A percentile compares a stretch with the other conserved stretches of the same genome.
Evolutionary conservation across 2,888 invertebrate genomes (phyloP).

Genomic region (Eilema griseolum): DNA sequence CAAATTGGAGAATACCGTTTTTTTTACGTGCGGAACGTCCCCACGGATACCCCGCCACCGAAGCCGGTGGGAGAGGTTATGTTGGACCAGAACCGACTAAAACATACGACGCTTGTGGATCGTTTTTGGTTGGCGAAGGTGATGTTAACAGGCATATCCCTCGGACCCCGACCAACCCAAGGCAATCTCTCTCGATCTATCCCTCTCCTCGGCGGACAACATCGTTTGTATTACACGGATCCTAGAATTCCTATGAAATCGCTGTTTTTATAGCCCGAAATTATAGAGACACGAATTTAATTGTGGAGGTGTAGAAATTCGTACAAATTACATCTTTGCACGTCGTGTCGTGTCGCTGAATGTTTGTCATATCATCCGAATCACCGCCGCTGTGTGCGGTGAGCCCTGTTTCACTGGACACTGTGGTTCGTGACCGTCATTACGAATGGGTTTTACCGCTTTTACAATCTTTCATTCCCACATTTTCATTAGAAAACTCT

Average conservation of each 20-base stretch:
- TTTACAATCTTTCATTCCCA: neutral
- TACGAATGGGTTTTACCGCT: slow-evolving; percentile 6
- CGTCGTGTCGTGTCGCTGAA: slow-evolving; percentile 12
- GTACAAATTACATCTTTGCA: slow-evolving; percentile 38
- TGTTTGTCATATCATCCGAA: slow-evolving; percentile 39
- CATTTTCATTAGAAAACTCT: neutral
- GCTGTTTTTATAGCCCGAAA: slow-evolving; percentile 26
- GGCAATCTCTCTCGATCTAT: no score
- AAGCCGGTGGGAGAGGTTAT: no score
- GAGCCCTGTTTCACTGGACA: slow-evolving; percentile 18
- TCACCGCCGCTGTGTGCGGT: slow-evolving; percentile 16
- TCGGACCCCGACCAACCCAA: no score
- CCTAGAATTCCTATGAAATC: neutral
- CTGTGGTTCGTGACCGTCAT: slow-evolving; percentile 17
- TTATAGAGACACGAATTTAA: slow-evolving; percentile 34
- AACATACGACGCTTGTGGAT: no score
- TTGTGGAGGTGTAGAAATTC: slow-evolving; percentile 37
- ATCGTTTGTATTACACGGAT: no score
- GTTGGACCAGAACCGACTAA: no score
- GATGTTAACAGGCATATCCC: no score
- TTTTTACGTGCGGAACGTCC: no score
- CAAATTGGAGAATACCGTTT: no score
- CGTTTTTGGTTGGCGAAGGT: no score
- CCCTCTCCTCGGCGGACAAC: no score
- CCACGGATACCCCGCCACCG: no score